Base-by-base conservation (phyloP, 2,888 invertebrate genomes). In the Petrolisthes cinctipes region DNA sequence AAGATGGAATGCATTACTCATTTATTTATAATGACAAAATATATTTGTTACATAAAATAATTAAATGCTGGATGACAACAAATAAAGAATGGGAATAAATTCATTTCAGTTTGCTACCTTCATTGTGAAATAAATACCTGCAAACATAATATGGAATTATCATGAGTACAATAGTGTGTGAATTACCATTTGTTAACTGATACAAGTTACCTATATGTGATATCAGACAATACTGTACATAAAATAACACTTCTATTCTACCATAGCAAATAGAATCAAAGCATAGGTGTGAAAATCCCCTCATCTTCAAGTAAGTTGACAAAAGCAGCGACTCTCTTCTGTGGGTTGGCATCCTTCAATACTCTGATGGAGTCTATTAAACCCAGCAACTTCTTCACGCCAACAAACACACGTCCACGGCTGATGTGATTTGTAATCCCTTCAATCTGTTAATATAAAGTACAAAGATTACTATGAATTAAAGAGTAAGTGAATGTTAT, bases 371-470 rank as follows among this genome's bases (percentile, higher is more conserved):
- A 97, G 93, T 99, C 99, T 91, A 98, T 95, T 11, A 98, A 94
- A n/a, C 96, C 96, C 91, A 99, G 94, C 83, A 99, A 94, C 92
- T 98, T 98, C 93, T 98, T 99, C 92, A 99, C 97, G 89, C 99
- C 99, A 92, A 99, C 96, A 92, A 97, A 98, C 91, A 98, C 95
- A 91, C 98, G 97, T 93, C 73, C 94, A 66, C 87, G 82, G 71
- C 37, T 54, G 54, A 89, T 86, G 78, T 90, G 86, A 3, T 71
- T 53, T 54, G 85, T 76, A 7, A 90, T 82, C 14, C 83, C 78
- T 11, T 91, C 86, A 79, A 87, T 82, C 89, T 90, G 82, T 17
- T 37, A 37, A 37, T 37, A 37, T 37, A 73, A 73, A 73, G 4
- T 73, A 20, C 37, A 23, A 14, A 73, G 20, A 4, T 4, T 4